phyloP scores from a whole-genome alignment of 2,888 invertebrate genomes.

The Sphaerophoria taeniata region DNA sequence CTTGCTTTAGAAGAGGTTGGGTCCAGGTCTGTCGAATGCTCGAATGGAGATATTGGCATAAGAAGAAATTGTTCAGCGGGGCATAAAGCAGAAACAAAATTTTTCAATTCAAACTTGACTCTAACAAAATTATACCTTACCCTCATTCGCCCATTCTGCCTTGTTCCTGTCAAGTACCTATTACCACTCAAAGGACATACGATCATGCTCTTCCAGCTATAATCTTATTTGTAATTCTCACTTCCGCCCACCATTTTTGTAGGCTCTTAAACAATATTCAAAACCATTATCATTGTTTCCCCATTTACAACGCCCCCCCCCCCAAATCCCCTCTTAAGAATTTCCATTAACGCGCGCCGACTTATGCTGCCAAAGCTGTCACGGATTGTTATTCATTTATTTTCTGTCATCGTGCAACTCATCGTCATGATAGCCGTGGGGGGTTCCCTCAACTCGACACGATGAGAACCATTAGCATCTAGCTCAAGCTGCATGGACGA shows the following conservation, averaged over 20 bases:
- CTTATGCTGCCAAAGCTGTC: slow-evolving; percentile 58
- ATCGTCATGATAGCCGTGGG: slow-evolving; percentile 5
- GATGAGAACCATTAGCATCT: slow-evolving; percentile 32
- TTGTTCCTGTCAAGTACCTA: neutral
- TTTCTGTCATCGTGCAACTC: slow-evolving; percentile 21
- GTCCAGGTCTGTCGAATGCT: too few relatives aligned
- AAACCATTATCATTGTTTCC: neutral
- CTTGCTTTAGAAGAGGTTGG: too few relatives aligned
- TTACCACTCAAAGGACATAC: neutral
- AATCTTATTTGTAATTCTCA: slow-evolving; percentile 22
- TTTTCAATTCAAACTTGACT: slow-evolving; percentile 1
- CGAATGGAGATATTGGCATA: too few relatives aligned
- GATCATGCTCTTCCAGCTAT: neutral
- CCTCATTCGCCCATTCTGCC: neutral
- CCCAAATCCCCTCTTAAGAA: neutral
- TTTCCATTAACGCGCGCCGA: slow-evolving; percentile 60
- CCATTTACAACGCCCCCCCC: neutral
- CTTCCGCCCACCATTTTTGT: slow-evolving; percentile 16
- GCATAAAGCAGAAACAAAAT: too few relatives aligned
- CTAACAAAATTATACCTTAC: slow-evolving; percentile 1
- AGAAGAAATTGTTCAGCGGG: too few relatives aligned
- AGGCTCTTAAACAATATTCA: slow-evolving; percentile 2
- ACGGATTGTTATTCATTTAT: slow-evolving; percentile 30
- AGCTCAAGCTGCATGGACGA: neutral
- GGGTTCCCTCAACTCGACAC: neutral